Percentiles rank a stretch among this genome's conserved stretches.
Evolutionary conservation across 2,113 vertebrate species (phyloP).

Genomic region (Athene cunicularia): DNA sequence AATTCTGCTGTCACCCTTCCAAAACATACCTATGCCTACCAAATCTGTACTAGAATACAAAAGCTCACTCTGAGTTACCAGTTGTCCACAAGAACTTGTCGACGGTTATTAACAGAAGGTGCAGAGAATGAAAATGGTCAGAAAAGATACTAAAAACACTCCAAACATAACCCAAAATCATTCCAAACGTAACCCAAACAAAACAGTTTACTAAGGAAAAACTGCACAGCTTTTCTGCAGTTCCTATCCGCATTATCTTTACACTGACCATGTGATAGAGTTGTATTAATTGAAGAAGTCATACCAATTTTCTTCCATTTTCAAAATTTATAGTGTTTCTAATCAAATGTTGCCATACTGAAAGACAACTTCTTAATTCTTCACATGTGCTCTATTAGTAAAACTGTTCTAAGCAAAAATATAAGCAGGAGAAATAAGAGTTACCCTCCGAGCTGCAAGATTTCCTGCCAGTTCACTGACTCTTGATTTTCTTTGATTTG

Average conservation of each 20-base stretch:
- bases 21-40: background rate
- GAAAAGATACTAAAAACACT: background rate
- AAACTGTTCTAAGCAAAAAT: background rate
- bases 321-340: background rate
- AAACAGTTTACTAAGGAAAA: background rate
- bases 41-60: background rate
- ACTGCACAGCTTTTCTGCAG: background rate
- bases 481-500: constrained; percentile 93
- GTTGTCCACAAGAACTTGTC: background rate
- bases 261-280: background rate
- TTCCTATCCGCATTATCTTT: background rate
- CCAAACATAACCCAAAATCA: background rate
- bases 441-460: constrained; percentile 90
- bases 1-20: background rate
- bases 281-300: background rate
- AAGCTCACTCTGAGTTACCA: background rate
- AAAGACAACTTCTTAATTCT: background rate
- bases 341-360: background rate
- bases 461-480: constrained; percentile 85
- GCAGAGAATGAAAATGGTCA: background rate
- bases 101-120: background rate
- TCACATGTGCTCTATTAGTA: background rate
- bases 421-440: background rate
- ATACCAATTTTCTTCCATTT: background rate
- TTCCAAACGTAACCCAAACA: background rate